These are phyloP conservation scores for Galeopsomyia nigrocyanea DNA, from an alignment of 2,888 invertebrate genomes.

Conservation along the genomic window DNA sequence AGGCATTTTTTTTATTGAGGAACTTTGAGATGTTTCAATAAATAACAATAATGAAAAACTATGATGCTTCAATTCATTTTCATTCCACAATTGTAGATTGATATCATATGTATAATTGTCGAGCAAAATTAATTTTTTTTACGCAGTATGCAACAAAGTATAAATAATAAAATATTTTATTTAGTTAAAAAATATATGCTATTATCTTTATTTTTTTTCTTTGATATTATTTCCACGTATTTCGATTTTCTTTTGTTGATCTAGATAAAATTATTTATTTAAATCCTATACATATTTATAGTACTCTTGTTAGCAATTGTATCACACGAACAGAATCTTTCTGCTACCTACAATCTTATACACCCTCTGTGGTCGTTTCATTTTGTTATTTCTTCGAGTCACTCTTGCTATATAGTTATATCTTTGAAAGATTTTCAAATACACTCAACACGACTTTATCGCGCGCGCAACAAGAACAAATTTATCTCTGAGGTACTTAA, in stretches of 20 bases:
- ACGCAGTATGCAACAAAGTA: constrained; percentile 33
- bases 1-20: constrained; percentile 46
- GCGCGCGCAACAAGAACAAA: constrained; percentile 35
- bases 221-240: constrained; percentile 33
- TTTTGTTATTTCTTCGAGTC: constrained; percentile 5
- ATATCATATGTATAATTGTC: constrained; percentile 18
- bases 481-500: constrained; percentile 48
- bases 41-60: constrained; percentile 47
- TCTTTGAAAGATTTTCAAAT: constrained; percentile 12
- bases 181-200: constrained; percentile 65
- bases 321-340: constrained; percentile 32
- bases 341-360: constrained; percentile 9
- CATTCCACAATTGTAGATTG: constrained; percentile 19
- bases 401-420: constrained; percentile 21
- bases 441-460: constrained; percentile 16
- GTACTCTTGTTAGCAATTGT: constrained; percentile 29
- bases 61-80: constrained; percentile 36
- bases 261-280: constrained; percentile 32
- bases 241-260: constrained; percentile 24
- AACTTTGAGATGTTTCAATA: constrained; percentile 46
- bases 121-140: constrained; percentile 37
- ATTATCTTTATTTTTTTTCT: constrained; percentile 61
- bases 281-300: constrained; percentile 42
- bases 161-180: constrained; percentile 44
- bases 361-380: constrained; percentile 17